A percentile compares a stretch with the other conserved stretches of the same genome.
These are phyloP conservation scores for Chelonia mydas DNA, from an alignment of 2,797 vertebrate genomes.

Conservation along the genomic window DNA sequence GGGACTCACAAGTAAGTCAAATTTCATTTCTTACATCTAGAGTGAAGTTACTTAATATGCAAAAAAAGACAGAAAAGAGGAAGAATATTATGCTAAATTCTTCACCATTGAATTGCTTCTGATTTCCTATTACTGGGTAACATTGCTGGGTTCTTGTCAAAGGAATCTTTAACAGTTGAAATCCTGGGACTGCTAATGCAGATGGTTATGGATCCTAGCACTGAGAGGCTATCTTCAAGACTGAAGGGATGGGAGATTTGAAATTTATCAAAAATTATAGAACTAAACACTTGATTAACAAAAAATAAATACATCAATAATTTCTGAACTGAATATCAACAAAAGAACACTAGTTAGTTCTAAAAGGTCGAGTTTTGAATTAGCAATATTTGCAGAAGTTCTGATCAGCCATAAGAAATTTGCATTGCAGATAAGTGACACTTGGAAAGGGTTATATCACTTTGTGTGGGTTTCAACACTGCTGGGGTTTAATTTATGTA, in stretches of 20 bases:
- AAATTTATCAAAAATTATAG: slow-evolving; percentile 34
- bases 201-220: slow-evolving; percentile 1
- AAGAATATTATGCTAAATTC: background rate
- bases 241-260: background rate
- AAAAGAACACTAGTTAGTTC: slow-evolving; percentile 47
- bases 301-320: slow-evolving; percentile 53
- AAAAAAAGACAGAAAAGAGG: background rate
- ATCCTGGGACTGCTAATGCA: background rate
- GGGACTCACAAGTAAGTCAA: background rate
- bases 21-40: background rate
- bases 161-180: background rate
- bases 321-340: slow-evolving; percentile 61
- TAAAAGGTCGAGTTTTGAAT: slow-evolving; percentile 40
- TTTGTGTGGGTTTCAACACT: slow-evolving; percentile 31
- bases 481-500: slow-evolving; percentile 75
- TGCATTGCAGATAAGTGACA: slow-evolving; percentile 69
- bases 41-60: background rate
- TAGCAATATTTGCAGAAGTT: slow-evolving; percentile 63
- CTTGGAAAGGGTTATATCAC: slow-evolving; percentile 57
- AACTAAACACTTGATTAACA: slow-evolving; percentile 34
- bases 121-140: background rate
- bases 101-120: background rate
- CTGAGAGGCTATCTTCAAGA: background rate
- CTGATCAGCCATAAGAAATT: slow-evolving; percentile 53
- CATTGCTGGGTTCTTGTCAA: background rate